A percentile compares a stretch with the other conserved stretches of the same genome.
Conservation (phyloP, 1,140 invertebrate genomes). For the Pseudomyrmex cubaensis region DNA sequence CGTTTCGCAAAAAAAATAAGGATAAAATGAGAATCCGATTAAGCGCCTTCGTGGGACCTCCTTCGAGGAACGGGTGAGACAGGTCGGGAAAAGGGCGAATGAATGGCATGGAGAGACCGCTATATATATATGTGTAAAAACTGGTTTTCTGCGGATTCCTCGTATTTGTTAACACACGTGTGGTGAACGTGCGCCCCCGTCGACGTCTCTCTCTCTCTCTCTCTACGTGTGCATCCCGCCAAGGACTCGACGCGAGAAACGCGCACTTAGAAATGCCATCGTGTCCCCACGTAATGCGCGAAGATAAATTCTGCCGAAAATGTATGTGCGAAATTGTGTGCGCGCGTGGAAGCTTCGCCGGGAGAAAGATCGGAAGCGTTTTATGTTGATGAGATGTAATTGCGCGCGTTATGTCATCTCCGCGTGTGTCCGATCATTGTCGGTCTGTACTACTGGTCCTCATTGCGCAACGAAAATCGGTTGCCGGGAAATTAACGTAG, state of each 20-base stretch:
- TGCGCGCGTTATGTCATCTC: not conserved
- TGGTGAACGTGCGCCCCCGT: slow-evolving; percentile 72
- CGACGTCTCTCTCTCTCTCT: slow-evolving; percentile 64
- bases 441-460: not conserved
- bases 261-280: slow-evolving; percentile 73
- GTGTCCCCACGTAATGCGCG: slow-evolving; percentile 57
- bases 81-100: slow-evolving; percentile 47
- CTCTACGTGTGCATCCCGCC: slow-evolving; percentile 60
- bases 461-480: slow-evolving; percentile 16
- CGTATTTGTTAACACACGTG: slow-evolving; percentile 52
- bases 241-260: slow-evolving; percentile 68
- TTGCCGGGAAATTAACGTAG: not conserved
- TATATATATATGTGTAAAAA: slow-evolving; percentile 64
- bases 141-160: slow-evolving; percentile 70
- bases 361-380: not conserved
- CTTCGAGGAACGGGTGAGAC: not conserved
- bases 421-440: not conserved
- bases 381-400: not conserved
- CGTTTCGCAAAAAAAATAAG: not conserved
- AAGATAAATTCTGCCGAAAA: slow-evolving; percentile 2
- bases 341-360: not conserved
- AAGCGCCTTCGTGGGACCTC: not conserved
- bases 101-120: slow-evolving; percentile 12
- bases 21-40: slow-evolving; percentile 25
- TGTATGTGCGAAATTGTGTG: not conserved